These are phyloP conservation scores for Crossocerus cetratus DNA, from an alignment of 2,888 invertebrate genomes.

Conservation along the genomic window DNA sequence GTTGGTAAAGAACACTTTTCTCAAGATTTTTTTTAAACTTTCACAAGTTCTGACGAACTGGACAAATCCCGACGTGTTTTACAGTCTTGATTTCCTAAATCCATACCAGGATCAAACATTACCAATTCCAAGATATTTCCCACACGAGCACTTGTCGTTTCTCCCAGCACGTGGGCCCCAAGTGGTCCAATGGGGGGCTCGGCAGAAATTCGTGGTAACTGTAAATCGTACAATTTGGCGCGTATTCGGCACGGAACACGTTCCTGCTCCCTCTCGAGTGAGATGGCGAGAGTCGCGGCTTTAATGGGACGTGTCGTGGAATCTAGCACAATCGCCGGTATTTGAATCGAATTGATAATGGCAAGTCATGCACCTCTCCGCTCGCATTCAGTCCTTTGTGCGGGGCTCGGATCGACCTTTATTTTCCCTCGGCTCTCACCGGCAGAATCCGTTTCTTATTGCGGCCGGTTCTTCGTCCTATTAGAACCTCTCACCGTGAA, in stretches of 20 bases:
- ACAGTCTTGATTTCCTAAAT: too few species aligned
- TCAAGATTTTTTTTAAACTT: too few species aligned
- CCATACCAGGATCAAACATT: too few species aligned
- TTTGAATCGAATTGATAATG: slow-evolving; percentile 19
- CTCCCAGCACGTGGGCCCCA: too few species aligned
- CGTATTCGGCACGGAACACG: slow-evolving; percentile 3
- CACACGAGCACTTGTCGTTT: too few species aligned
- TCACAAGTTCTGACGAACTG: too few species aligned
- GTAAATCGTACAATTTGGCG: too few species aligned
- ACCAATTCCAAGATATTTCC: too few species aligned
- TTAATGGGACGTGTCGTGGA: slow-evolving; percentile 47
- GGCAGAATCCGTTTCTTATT: neutral
- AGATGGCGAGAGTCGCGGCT: slow-evolving; percentile 18
- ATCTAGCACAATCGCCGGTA: slow-evolving; percentile 26
- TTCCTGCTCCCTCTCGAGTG: slow-evolving; percentile 14
- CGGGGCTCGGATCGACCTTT: neutral
- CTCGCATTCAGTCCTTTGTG: neutral
- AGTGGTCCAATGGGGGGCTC: too few species aligned
- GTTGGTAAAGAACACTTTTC: too few species aligned
- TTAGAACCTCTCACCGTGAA: neutral
- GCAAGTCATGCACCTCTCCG: slow-evolving; percentile 16
- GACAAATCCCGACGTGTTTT: too few species aligned
- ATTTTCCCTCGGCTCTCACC: slow-evolving; percentile 2
- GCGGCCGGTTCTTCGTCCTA: neutral
- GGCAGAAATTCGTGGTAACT: too few species aligned